phyloP scores from a whole-genome alignment of 2,888 invertebrate genomes.

The Smittia aterrima region DNA sequence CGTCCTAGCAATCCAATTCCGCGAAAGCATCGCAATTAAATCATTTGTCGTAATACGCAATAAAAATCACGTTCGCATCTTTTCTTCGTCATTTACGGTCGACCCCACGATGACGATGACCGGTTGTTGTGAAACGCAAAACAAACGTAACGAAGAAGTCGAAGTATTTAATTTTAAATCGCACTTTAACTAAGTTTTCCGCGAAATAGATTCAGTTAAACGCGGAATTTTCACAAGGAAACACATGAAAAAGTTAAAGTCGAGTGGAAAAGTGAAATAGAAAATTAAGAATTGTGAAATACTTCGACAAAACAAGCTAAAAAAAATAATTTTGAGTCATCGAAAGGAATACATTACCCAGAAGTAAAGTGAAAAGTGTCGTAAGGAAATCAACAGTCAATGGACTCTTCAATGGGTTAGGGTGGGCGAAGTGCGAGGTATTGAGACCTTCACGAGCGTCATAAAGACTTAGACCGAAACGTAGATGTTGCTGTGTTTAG shows the following conservation, averaged over 20 bases:
- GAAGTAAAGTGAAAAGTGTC: neutral
- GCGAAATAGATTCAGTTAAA: neutral
- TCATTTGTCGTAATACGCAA: no score
- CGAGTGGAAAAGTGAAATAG: neutral
- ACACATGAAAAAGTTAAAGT: neutral
- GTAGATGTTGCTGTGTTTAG: slow-evolving; percentile 23
- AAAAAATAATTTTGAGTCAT: slow-evolving; percentile 37
- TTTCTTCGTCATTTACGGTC: neutral
- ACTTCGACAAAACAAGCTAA: slow-evolving; percentile 1
- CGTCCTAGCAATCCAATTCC: no score
- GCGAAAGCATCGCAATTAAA: no score
- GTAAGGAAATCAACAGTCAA: neutral
- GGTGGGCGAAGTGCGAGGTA: neutral
- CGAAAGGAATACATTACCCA: neutral
- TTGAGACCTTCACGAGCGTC: neutral
- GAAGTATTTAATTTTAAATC: neutral
- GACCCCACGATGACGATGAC: neutral
- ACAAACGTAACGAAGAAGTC: neutral
- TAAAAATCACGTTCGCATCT: no score
- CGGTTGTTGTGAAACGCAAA: slow-evolving; percentile 12
- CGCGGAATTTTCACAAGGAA: slow-evolving; percentile 3
- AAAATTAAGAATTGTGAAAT: slow-evolving; percentile 28
- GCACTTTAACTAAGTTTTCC: slow-evolving; percentile 17
- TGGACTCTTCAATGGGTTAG: slow-evolving; percentile 7
- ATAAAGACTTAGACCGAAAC: neutral